These are phyloP conservation scores for Pharmacophagus antenor DNA, from an alignment of 2,888 invertebrate genomes.

Conservation along the genomic window DNA sequence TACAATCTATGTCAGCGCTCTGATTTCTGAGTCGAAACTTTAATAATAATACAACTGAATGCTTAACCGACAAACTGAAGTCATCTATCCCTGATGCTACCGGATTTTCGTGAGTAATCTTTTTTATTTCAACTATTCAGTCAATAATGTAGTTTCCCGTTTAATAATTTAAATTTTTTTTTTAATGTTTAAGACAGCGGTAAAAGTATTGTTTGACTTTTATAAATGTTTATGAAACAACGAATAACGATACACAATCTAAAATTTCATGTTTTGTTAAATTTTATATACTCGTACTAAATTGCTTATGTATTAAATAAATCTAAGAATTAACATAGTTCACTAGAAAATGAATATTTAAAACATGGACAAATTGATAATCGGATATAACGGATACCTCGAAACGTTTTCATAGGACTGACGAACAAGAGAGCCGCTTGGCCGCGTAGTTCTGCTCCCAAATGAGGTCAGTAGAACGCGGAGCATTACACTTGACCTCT, in stretches of 20 bases:
- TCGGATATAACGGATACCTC: slow-evolving; percentile 33
- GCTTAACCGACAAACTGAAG: slow-evolving; percentile 69
- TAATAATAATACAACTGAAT: slow-evolving; percentile 71
- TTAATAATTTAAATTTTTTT: neutral
- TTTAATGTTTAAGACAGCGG: too few relatives aligned
- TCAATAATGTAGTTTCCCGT: neutral
- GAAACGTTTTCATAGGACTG: slow-evolving; percentile 69
- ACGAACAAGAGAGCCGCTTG: slow-evolving; percentile 53
- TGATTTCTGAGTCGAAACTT: slow-evolving; percentile 72
- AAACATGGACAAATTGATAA: slow-evolving; percentile 26
- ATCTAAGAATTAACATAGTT: neutral
- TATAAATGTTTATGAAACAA: neutral
- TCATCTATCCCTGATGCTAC: slow-evolving; percentile 51
- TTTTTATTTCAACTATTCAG: neutral
- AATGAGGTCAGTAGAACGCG: slow-evolving; percentile 80
- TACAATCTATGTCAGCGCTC: slow-evolving; percentile 72
- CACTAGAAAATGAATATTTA: slow-evolving; percentile 1
- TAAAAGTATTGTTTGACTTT: too few relatives aligned
- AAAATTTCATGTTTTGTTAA: too few relatives aligned
- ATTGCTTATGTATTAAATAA: neutral
- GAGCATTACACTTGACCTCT: slow-evolving; percentile 80
- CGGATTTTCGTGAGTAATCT: slow-evolving; percentile 7
- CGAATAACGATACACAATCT: neutral
- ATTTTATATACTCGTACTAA: too few relatives aligned
- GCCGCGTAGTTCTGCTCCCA: slow-evolving; percentile 55